phyloP scores from a whole-genome alignment of 64 coral and sea anemone species.

The Pocillopora verrucosa region DNA sequence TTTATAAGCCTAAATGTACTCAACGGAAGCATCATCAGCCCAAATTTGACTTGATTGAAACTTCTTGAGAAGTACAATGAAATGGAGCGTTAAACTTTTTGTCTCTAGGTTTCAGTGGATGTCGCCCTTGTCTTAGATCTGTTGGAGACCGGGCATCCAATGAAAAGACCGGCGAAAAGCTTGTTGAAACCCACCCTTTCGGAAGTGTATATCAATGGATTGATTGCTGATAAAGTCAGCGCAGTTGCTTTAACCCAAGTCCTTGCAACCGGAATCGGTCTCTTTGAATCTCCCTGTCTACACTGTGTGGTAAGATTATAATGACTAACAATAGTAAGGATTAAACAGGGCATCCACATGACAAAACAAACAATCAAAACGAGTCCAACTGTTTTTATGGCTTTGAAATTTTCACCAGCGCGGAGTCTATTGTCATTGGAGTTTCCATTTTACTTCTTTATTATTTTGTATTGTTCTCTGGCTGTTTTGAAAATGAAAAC shows the following conservation, averaged over 20 bases:
- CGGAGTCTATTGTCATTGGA: neutral
- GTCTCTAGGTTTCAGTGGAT: too few species aligned
- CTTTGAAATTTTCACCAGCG: neutral
- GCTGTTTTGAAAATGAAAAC: slow-evolving; percentile 5
- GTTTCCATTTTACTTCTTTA: neutral
- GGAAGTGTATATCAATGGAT: slow-evolving; percentile 7
- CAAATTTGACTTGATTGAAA: too few species aligned
- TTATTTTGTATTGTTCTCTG: neutral
- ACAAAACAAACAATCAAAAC: neutral
- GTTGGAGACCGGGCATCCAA: neutral
- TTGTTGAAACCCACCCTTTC: neutral
- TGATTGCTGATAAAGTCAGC: neutral
- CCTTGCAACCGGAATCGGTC: neutral
- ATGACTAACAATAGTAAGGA: neutral
- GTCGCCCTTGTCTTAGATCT: too few species aligned
- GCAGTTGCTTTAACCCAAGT: neutral
- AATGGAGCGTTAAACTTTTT: too few species aligned
- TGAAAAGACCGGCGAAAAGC: neutral
- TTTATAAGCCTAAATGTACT: too few species aligned
- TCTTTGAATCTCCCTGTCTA: neutral
- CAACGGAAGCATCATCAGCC: too few species aligned
- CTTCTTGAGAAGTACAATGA: too few species aligned
- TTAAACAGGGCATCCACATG: neutral
- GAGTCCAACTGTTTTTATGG: neutral
- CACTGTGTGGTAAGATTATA: neutral